phyloP scores from a whole-genome alignment of 1,140 invertebrate species.

The Teleogryllus occipitalis region DNA sequence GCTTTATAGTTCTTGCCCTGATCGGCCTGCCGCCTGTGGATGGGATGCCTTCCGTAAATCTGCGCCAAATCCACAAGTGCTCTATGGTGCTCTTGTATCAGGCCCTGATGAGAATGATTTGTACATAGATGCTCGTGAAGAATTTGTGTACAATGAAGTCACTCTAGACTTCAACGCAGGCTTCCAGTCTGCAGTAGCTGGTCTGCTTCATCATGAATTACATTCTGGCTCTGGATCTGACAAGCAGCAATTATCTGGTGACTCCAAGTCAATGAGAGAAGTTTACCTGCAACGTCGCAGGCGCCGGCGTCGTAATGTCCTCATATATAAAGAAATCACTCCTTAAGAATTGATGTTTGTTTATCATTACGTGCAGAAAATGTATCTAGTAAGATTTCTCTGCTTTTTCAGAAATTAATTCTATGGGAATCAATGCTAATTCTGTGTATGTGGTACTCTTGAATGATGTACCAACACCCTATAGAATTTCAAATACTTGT shows the following conservation, averaged over 20 bases:
- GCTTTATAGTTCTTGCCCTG: constrained; percentile 41
- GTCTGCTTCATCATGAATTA: constrained; percentile 33
- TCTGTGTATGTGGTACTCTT: too few relatives aligned
- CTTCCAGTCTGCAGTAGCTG: constrained; percentile 44
- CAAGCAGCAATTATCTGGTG: neutral
- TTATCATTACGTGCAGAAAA: too few relatives aligned
- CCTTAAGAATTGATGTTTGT: neutral
- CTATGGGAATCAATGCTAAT: too few relatives aligned
- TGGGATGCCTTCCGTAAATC: constrained; percentile 41
- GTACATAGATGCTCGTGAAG: constrained; percentile 43
- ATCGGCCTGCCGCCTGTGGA: constrained; percentile 40
- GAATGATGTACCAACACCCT: too few relatives aligned
- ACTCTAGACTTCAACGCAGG: constrained; percentile 50
- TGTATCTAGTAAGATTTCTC: too few relatives aligned
- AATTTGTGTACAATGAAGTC: constrained; percentile 47
- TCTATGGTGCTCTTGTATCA: constrained; percentile 48
- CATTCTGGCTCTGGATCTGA: neutral
- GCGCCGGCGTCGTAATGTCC: neutral
- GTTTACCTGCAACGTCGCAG: neutral
- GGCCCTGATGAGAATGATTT: constrained; percentile 46
- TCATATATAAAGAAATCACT: neutral
- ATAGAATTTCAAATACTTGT: too few relatives aligned
- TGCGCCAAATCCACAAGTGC: constrained; percentile 43
- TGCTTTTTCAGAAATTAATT: too few relatives aligned
- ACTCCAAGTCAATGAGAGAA: neutral